These are phyloP conservation scores for Pseudonaja textilis DNA, from an alignment of 2,113 vertebrate species.

Conservation along the genomic window DNA sequence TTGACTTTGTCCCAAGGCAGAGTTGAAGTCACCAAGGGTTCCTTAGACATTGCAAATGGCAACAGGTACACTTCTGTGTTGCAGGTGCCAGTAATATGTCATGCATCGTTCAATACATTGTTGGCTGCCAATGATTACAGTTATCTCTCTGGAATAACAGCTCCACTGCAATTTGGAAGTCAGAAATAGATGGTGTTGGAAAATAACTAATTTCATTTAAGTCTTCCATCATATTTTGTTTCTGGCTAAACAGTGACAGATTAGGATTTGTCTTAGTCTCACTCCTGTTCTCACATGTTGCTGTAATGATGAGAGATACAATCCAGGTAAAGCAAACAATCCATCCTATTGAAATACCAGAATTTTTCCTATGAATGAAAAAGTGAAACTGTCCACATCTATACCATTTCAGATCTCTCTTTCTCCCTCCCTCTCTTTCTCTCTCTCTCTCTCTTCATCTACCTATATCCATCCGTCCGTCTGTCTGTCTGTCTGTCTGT, in stretches of 20 bases:
- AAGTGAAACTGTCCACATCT: not conserved
- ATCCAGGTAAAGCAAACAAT: not conserved
- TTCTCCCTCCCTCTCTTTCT: too few species aligned
- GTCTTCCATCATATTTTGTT: not conserved
- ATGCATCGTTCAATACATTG: not conserved
- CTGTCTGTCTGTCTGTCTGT: too few species aligned
- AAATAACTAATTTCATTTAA: not conserved
- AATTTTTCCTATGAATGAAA: not conserved
- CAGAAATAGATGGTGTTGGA: not conserved
- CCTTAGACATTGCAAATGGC: not conserved
- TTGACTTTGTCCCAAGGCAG: not conserved
- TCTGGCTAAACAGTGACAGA: not conserved
- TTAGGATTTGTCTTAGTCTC: not conserved
- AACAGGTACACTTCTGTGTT: not conserved
- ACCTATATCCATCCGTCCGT: too few species aligned
- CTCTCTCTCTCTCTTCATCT: too few species aligned
- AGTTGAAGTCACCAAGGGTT: not conserved
- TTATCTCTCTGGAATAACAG: not conserved
- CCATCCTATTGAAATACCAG: not conserved
- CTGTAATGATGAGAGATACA: not conserved
- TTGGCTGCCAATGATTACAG: not conserved
- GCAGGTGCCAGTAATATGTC: not conserved
- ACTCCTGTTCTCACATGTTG: not conserved
- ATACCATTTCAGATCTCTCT: not conserved
- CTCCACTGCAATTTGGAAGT: not conserved